Conservation (phyloP, 1,140 invertebrate genomes). For the Aphidius ervi region DNA sequence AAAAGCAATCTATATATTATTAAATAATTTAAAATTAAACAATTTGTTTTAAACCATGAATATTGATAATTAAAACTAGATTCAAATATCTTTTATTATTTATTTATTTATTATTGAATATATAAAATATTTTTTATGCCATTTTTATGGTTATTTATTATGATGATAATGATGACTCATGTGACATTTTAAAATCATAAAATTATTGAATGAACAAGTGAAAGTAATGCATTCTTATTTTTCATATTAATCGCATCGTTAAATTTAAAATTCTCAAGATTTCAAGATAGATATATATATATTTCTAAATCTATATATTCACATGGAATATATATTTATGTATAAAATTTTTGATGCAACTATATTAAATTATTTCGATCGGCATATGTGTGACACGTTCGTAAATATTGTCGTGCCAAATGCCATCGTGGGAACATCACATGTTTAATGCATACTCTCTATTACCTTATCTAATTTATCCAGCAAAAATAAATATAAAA, state of each 20-base stretch:
- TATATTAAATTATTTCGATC: conserved; percentile 13
- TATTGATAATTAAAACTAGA: background rate
- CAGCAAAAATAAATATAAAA: conserved; percentile 12
- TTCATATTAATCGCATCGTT: background rate
- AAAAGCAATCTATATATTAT: no score
- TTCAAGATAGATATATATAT: background rate
- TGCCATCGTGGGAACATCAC: conserved; percentile 47
- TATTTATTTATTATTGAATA: no score
- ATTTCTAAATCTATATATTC: background rate
- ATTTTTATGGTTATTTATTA: background rate
- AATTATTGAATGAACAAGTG: no score
- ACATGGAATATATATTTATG: no score
- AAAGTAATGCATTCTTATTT: background rate
- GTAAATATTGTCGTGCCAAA: conserved; percentile 25
- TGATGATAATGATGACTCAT: no score
- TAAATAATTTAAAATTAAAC: background rate
- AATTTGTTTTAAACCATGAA: background rate
- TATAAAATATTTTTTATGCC: no score
- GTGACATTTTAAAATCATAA: no score
- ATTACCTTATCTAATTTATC: conserved; percentile 42
- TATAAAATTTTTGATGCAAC: conserved; percentile 2
- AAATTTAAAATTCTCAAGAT: no score
- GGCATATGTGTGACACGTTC: conserved; percentile 24
- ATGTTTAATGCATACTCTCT: conserved; percentile 31
- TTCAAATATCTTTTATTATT: no score